A percentile compares a stretch with the other conserved stretches of the same genome.
Evolutionary conservation across 2,797 vertebrate species (phyloP).

Genomic region (Taeniopygia guttata): DNA sequence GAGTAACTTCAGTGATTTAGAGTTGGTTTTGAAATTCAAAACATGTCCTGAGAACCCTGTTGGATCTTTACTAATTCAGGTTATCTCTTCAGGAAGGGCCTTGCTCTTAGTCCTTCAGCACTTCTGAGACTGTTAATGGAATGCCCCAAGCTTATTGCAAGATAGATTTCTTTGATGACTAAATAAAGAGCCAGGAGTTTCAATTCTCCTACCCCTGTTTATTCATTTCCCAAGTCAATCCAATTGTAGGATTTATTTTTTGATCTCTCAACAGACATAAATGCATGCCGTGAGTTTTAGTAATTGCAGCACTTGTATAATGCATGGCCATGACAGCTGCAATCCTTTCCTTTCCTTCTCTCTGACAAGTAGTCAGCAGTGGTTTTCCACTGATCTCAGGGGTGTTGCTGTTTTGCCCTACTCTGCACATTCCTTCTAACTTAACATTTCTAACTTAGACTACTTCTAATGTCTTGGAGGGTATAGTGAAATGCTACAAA

Average conservation of each 20-base stretch:
- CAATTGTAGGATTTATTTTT: neutral
- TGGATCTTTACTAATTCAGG: constrained; percentile 28
- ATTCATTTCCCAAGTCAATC: neutral
- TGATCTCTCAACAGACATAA: neutral
- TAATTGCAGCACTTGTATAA: neutral
- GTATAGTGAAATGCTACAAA: neutral
- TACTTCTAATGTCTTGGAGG: neutral
- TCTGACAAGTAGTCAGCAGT: neutral
- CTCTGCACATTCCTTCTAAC: neutral
- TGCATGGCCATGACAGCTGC: neutral
- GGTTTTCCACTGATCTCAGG: neutral
- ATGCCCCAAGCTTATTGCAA: neutral
- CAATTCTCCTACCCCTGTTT: neutral
- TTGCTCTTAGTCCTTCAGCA: neutral
- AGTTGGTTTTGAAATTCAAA: constrained; percentile 15
- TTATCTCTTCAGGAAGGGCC: neutral
- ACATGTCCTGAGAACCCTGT: neutral
- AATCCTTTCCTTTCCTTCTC: neutral
- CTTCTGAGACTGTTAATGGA: neutral
- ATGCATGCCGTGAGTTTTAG: neutral
- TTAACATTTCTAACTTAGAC: neutral
- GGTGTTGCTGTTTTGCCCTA: neutral
- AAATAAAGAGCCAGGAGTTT: constrained; percentile 2
- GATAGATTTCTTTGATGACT: constrained; percentile 35
- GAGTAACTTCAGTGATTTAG: neutral